Percentiles rank a stretch among this genome's conserved stretches.
phyloP scores from a whole-genome alignment of 2,888 invertebrate genomes.

The Caenorhabditis doughertyi region DNA sequence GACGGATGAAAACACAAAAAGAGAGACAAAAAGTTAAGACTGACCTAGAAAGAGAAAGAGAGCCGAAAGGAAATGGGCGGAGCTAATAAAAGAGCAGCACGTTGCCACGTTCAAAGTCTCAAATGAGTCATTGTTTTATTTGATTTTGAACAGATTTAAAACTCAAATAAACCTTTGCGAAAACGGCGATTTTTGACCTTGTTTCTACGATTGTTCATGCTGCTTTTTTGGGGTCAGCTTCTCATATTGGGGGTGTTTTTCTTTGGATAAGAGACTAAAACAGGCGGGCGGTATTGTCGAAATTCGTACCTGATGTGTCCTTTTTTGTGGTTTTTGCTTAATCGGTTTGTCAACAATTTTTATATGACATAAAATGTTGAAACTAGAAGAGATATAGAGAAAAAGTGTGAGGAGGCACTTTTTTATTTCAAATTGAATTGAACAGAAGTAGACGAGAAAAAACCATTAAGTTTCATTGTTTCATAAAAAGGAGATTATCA shows the following conservation, averaged over 20 bases:
- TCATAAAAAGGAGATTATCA: not conserved
- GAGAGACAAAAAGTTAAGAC: slow-evolving; percentile 15
- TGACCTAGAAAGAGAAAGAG: slow-evolving; percentile 16
- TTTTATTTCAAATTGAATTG: not conserved
- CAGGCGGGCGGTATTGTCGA: not conserved
- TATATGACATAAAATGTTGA: slow-evolving; percentile 5
- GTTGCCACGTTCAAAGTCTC: slow-evolving; percentile 24
- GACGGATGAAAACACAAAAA: slow-evolving; percentile 15
- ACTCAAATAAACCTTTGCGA: slow-evolving; percentile 14
- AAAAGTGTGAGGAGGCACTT: not conserved
- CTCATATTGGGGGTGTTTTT: too few species aligned
- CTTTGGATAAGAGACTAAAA: not conserved
- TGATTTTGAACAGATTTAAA: slow-evolving; percentile 37
- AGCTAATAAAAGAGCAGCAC: slow-evolving; percentile 29
- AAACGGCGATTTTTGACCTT: slow-evolving; percentile 10
- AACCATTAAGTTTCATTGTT: not conserved
- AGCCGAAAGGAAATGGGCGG: slow-evolving; percentile 24
- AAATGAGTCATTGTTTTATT: slow-evolving; percentile 36
- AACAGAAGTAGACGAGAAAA: not conserved
- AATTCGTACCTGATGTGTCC: slow-evolving; percentile 31
- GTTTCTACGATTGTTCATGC: slow-evolving; percentile 3
- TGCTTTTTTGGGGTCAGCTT: not conserved
- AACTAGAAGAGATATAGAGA: slow-evolving; percentile 10
- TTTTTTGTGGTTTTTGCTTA: slow-evolving; percentile 31
- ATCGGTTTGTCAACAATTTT: slow-evolving; percentile 25